Conservation (phyloP, 2,888 invertebrate species). For the Drosophila demipolita region DNA sequence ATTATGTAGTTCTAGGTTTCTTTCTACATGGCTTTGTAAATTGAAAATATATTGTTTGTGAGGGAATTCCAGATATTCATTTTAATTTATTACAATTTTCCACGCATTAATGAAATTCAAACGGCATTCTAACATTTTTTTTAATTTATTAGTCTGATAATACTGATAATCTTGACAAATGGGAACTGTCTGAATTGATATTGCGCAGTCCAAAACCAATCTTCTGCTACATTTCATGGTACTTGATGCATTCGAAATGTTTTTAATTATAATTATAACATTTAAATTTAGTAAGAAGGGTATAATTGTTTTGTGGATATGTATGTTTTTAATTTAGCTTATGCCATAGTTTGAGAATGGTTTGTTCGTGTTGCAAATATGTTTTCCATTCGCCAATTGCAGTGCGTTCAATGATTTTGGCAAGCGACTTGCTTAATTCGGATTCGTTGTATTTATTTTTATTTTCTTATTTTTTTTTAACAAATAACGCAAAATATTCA, state of each 20-base stretch:
- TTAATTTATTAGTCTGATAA: not conserved
- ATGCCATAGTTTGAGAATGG: not conserved
- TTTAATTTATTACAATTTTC: not conserved
- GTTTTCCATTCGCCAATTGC: not conserved
- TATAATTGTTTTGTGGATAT: too few relatives aligned
- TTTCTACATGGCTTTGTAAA: too few relatives aligned
- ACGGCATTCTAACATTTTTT: not conserved
- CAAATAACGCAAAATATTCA: slow-evolving; percentile 24
- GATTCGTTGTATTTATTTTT: slow-evolving; percentile 4
- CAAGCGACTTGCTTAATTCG: not conserved
- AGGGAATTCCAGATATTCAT: not conserved
- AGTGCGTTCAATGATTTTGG: slow-evolving; percentile 20
- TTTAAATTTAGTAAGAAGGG: too few relatives aligned
- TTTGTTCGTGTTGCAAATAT: slow-evolving; percentile 5
- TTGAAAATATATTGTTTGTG: not conserved
- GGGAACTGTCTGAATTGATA: not conserved
- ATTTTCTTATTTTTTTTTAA: slow-evolving; percentile 8
- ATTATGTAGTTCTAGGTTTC: too few relatives aligned
- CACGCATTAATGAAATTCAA: not conserved
- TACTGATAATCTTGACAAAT: not conserved
- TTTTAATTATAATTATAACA: not conserved
- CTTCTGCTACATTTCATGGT: too few relatives aligned
- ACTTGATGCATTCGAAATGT: slow-evolving; percentile 3
- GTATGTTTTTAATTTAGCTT: not conserved
- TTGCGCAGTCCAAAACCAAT: not conserved